Base-by-base conservation (phyloP, 2,888 invertebrate species). In the Drosophila engyochracea region DNA sequence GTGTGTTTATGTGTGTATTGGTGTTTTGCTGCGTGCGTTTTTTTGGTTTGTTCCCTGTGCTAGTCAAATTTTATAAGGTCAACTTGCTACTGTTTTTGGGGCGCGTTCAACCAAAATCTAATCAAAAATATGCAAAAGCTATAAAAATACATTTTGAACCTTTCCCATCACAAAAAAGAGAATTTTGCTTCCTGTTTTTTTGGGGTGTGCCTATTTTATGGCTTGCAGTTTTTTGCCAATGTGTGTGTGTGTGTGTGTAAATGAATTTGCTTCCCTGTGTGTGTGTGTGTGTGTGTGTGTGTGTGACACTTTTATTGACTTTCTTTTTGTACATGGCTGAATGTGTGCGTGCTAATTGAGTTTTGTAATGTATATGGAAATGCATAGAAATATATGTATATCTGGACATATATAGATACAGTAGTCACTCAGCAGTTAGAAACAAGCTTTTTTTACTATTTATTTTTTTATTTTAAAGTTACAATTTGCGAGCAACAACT, bases 161-260 rank as follows among this genome's bases (percentile, higher is more conserved):
- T 28, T 25, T 14, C 25, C 52, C 31, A 28, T 39, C 39, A 30
- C 39, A 14, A 37, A 39, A n/a, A 47, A 47, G 51, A 37, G 49
- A 57, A 19, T 59, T 59, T 41, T 41, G 33, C 57, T 41, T 52
- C 14, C 31, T 37, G 37, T 28, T 33, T 12, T 62, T 81, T 78
- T 71, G 70, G 82, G 85, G 84, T 84, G 84, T 82, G 81, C 82
- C 81, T 70, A 69, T 74, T 74, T 81, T 70, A 74, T 68, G 53
- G 67, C 80, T 67, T 82, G 74, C 82, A 74, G 53, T 75, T 71
- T 71, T 71, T 60, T 44, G 37, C 25, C 57, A 41, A 31, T 22
- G 25, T 58, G 62, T 74, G 52, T 58, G 49, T 65, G 53, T 69
- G 67, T 72, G 33, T 35, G 37, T 74, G 58, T 35, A 28, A 44